phyloP scores from a whole-genome alignment of 2,888 invertebrate species.

The Macrostomum cliftonense region DNA sequence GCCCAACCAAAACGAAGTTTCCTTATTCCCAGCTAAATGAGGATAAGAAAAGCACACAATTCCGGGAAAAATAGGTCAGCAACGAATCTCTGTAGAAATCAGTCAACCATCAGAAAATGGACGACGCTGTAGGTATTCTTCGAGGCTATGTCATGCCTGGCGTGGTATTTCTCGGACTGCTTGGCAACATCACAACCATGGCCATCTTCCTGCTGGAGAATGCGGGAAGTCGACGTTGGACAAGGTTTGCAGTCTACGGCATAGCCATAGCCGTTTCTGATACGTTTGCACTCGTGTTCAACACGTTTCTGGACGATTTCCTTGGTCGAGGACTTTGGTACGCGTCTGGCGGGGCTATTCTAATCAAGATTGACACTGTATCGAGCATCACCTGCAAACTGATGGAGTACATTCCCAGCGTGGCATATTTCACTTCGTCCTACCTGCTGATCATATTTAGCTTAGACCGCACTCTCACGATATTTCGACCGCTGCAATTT shows the following conservation, averaged over 20 bases:
- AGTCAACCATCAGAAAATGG: too few relatives aligned
- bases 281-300: constrained; percentile 7
- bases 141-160: too few relatives aligned
- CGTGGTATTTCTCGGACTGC: too few relatives aligned
- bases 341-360: not conserved
- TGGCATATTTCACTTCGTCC: constrained; percentile 8
- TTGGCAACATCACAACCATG: too few relatives aligned
- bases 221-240: not conserved
- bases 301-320: constrained; percentile 11
- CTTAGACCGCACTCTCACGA: constrained; percentile 9
- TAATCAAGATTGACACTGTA: constrained; percentile 6
- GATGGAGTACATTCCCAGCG: constrained; percentile 12
- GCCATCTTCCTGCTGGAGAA: too few relatives aligned
- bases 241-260: constrained; percentile 9
- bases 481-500: constrained; percentile 8
- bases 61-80: too few relatives aligned
- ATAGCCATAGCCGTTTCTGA: constrained; percentile 8
- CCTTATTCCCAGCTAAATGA: too few relatives aligned
- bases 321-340: constrained; percentile 10
- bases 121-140: too few relatives aligned
- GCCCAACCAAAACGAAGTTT: too few relatives aligned
- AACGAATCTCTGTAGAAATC: too few relatives aligned
- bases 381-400: constrained; percentile 10
- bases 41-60: too few relatives aligned
- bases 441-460: constrained; percentile 9